Conservation (phyloP, 2,113 vertebrate species). For the Nesogale talazaci region DNA sequence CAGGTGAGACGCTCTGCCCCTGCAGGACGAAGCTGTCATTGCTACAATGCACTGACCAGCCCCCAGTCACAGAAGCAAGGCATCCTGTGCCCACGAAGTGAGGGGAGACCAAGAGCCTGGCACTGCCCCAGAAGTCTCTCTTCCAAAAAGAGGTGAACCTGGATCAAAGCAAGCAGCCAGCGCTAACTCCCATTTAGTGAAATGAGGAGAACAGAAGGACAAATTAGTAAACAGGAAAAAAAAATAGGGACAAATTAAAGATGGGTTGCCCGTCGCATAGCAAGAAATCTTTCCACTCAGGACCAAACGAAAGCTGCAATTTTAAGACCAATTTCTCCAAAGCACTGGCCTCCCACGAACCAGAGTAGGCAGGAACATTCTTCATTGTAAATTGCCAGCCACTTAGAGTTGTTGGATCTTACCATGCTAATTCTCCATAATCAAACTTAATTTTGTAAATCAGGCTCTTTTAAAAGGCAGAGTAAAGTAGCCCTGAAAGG, state of each 20-base stretch:
- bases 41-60: background rate
- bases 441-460: background rate
- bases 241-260: background rate
- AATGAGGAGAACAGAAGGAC: background rate
- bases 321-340: constrained; percentile 34
- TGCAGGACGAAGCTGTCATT: background rate
- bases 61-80: background rate
- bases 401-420: background rate
- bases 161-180: background rate
- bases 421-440: background rate
- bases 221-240: background rate
- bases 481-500: background rate
- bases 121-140: background rate
- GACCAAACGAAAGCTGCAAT: constrained; percentile 32
- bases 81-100: background rate
- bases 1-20: background rate
- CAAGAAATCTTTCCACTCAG: constrained; percentile 12
- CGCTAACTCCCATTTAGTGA: background rate
- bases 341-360: background rate
- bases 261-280: background rate
- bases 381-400: background rate
- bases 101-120: background rate
- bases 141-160: background rate
- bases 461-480: background rate
- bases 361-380: background rate